These are phyloP conservation scores for Colius striatus DNA, from an alignment of 2,113 vertebrate species.

Conservation along the genomic window DNA sequence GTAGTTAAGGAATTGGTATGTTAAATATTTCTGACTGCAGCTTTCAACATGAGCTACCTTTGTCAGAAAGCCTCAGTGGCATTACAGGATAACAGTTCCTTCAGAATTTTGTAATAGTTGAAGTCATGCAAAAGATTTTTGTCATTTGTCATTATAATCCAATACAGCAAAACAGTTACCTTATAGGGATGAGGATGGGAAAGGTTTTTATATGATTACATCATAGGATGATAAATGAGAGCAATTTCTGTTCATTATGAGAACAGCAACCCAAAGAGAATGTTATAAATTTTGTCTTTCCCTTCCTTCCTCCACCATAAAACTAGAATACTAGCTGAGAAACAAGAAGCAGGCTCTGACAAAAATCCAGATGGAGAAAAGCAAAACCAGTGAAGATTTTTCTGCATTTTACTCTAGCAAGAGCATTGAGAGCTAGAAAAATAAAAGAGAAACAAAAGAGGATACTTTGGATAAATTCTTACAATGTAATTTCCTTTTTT, in stretches of 20 bases:
- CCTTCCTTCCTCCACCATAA: slow-evolving; percentile 43
- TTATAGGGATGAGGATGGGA: slow-evolving; percentile 68
- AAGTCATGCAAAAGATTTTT: slow-evolving; percentile 67
- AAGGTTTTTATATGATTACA: slow-evolving; percentile 76
- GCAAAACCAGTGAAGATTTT: slow-evolving; percentile 41
- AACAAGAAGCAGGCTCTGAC: slow-evolving; percentile 48
- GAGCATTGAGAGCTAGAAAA: neutral
- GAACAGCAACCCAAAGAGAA: slow-evolving; percentile 73
- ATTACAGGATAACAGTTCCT: slow-evolving; percentile 19
- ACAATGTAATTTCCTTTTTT: neutral
- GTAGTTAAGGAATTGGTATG: neutral
- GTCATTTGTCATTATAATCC: slow-evolving; percentile 74
- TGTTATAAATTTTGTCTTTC: slow-evolving; percentile 68
- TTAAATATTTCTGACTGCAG: neutral
- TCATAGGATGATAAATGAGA: slow-evolving; percentile 76
- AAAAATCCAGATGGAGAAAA: slow-evolving; percentile 45
- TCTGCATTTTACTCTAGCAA: slow-evolving; percentile 20
- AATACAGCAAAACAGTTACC: slow-evolving; percentile 70
- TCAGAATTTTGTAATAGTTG: slow-evolving; percentile 55
- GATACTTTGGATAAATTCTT: neutral
- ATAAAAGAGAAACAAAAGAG: neutral
- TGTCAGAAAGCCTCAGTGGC: neutral
- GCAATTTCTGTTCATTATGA: slow-evolving; percentile 79
- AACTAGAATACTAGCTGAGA: slow-evolving; percentile 48
- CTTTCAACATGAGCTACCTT: slow-evolving; percentile 2